phyloP scores from a whole-genome alignment of 2,113 vertebrate species.

The Felis chaus region DNA sequence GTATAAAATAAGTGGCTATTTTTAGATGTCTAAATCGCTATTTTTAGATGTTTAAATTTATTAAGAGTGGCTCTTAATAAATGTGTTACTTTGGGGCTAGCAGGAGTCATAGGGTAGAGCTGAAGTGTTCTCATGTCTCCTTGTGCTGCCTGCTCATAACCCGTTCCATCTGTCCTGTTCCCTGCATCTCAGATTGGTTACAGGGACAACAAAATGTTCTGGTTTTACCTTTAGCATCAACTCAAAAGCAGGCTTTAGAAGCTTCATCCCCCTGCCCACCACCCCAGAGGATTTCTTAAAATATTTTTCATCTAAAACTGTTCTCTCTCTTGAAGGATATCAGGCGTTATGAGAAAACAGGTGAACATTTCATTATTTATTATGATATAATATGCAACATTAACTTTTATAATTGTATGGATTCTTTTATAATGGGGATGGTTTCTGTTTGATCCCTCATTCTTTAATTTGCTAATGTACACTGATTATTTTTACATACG shows the following conservation, averaged over 20 bases:
- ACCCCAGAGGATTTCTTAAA: neutral
- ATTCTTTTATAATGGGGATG: neutral
- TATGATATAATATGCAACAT: neutral
- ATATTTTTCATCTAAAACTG: neutral
- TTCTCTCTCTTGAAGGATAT: neutral
- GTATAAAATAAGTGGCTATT: neutral
- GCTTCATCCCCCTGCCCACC: neutral
- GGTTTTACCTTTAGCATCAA: neutral
- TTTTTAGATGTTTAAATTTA: neutral
- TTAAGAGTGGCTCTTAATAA: neutral
- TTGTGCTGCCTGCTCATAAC: neutral
- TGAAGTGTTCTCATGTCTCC: neutral
- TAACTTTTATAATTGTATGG: neutral
- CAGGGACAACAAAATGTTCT: neutral
- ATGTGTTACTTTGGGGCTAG: neutral
- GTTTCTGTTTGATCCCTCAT: neutral
- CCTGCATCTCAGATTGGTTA: neutral
- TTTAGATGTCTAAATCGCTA: neutral
- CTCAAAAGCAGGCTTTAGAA: neutral
- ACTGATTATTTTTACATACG: neutral
- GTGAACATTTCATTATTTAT: neutral
- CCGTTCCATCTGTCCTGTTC: neutral
- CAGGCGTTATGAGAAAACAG: neutral
- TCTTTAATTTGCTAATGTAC: neutral
- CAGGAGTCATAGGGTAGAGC: neutral